A percentile compares a stretch with the other conserved stretches of the same genome.
phyloP scores from a whole-genome alignment of 2,888 invertebrate species.

The Tipula unca region DNA sequence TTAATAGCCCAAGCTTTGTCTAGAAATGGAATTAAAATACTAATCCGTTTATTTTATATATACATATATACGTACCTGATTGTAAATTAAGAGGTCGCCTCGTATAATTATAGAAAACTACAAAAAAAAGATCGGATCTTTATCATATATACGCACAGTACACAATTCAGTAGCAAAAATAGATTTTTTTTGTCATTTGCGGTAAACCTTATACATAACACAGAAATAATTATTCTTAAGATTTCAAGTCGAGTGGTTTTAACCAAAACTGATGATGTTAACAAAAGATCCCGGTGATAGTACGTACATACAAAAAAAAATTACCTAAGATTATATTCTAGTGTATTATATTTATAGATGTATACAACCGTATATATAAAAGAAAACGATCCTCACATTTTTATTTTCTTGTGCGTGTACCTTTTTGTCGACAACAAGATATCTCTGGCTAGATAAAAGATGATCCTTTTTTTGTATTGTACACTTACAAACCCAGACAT shows the following conservation, averaged over 20 bases:
- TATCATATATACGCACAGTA: background rate
- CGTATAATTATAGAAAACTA: background rate
- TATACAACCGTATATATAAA: background rate
- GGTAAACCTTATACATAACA: conserved; percentile 15
- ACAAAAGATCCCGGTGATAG: background rate
- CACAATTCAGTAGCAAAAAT: background rate
- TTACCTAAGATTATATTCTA: background rate
- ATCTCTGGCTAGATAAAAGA: background rate
- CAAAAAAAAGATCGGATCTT: background rate
- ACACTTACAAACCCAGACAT: background rate
- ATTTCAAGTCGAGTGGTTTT: conserved; percentile 18
- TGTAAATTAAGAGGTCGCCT: background rate
- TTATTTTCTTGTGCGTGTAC: background rate
- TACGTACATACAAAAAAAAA: background rate
- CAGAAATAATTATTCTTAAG: background rate
- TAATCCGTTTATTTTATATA: background rate
- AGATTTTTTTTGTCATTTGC: conserved; percentile 8
- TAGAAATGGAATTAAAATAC: background rate
- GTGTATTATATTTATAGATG: background rate
- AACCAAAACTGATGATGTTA: background rate
- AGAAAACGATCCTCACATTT: background rate
- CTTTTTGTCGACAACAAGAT: background rate
- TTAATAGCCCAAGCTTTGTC: background rate
- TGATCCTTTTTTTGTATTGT: background rate
- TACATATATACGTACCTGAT: background rate